Evolutionary conservation across 2,797 vertebrate species (phyloP).

Genomic region (Phrynocephalus guinanensis): DNA sequence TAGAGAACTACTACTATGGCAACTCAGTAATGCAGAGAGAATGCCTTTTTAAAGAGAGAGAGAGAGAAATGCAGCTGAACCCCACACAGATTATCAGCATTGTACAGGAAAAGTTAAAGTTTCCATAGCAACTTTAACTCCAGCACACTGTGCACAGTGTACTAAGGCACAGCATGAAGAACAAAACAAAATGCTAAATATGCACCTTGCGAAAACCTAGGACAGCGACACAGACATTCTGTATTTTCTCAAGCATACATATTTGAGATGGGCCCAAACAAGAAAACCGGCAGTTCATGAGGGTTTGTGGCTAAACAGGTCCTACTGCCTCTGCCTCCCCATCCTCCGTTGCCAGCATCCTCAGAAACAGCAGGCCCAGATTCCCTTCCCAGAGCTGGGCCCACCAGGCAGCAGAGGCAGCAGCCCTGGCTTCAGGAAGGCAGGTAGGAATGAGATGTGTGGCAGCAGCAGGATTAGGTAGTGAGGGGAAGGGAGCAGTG

Average conservation of each 20-base stretch:
- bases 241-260: not conserved
- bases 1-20: slow-evolving; percentile 2
- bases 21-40: slow-evolving; percentile 23
- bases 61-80: not conserved
- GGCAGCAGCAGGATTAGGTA: no score
- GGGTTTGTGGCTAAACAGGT: no score
- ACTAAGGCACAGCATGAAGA: slow-evolving; percentile 31
- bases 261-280: not conserved
- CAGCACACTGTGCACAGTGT: slow-evolving; percentile 21
- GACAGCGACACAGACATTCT: not conserved
- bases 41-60: not conserved
- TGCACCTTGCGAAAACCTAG: not conserved
- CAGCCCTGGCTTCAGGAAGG: no score
- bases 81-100: not conserved
- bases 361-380: no score
- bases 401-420: no score
- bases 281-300: no score
- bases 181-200: slow-evolving; percentile 41
- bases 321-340: no score
- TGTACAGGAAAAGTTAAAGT: slow-evolving; percentile 53
- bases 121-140: slow-evolving; percentile 62
- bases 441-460: no score
- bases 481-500: no score
- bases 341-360: no score
- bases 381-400: no score